phyloP scores from a whole-genome alignment of 2,797 vertebrate genomes.

The Arremon brunneinucha region DNA sequence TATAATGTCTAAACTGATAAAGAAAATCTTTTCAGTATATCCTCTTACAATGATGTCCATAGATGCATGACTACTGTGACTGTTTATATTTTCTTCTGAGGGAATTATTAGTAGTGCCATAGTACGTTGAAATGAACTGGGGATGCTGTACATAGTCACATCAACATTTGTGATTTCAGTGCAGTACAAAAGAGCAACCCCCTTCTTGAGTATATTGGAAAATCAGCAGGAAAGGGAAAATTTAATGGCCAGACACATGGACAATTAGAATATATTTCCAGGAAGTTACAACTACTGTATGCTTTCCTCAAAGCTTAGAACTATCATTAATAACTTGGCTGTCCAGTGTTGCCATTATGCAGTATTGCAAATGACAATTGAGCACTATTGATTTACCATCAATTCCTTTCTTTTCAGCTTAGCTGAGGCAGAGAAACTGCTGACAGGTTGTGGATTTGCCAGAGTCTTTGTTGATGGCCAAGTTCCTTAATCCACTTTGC shows the following conservation, averaged over 20 bases:
- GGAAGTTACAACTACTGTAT: background rate
- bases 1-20: background rate
- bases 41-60: background rate
- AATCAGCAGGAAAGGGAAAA: background rate
- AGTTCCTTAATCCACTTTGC: conserved; percentile 51
- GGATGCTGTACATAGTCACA: background rate
- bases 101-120: background rate
- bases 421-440: conserved; percentile 14
- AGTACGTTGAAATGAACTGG: background rate
- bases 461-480: conserved; percentile 3
- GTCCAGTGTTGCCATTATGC: background rate
- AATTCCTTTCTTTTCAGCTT: conserved; percentile 25
- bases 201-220: background rate
- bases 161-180: background rate
- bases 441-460: conserved; percentile 25
- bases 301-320: background rate
- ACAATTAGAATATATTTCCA: background rate
- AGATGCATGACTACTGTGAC: background rate
- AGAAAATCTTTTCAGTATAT: background rate
- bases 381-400: conserved; percentile 47
- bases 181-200: fast-evolving
- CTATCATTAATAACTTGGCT: background rate
- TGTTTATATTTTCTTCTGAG: background rate
- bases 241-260: background rate
- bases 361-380: conserved; percentile 9